A percentile compares a stretch with the other conserved stretches of the same genome.
These are phyloP conservation scores for Yponomeuta plumbellus DNA, from an alignment of 2,888 invertebrate species.

Conservation along the genomic window DNA sequence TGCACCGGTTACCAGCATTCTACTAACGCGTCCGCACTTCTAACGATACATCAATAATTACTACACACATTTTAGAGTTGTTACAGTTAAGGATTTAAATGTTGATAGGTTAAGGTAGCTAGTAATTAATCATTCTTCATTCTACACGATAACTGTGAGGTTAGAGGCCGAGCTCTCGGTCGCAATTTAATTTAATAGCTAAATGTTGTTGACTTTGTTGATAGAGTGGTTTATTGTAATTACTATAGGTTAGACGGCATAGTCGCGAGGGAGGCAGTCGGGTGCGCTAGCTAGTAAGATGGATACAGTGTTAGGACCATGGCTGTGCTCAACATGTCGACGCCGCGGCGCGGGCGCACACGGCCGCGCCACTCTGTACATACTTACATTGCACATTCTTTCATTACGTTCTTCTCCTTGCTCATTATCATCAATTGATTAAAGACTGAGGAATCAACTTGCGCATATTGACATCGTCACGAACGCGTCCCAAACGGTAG, in stretches of 20 bases:
- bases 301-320: slow-evolving; percentile 64
- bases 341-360: neutral
- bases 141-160: slow-evolving; percentile 27
- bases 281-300: slow-evolving; percentile 56
- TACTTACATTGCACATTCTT: slow-evolving; percentile 68
- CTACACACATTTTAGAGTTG: slow-evolving; percentile 31
- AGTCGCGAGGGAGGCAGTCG: slow-evolving; percentile 54
- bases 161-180: slow-evolving; percentile 35
- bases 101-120: slow-evolving; percentile 61
- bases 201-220: slow-evolving; percentile 75
- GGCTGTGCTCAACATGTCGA: slow-evolving; percentile 62
- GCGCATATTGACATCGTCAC: slow-evolving; percentile 73
- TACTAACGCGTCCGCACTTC: slow-evolving; percentile 25
- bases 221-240: slow-evolving; percentile 71
- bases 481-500: slow-evolving; percentile 62
- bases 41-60: slow-evolving; percentile 16
- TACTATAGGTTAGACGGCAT: slow-evolving; percentile 53
- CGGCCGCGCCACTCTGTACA: slow-evolving; percentile 52
- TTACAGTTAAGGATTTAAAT: slow-evolving; percentile 52
- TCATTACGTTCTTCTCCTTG: slow-evolving; percentile 71
- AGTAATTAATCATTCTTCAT: slow-evolving; percentile 48
- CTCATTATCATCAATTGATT: slow-evolving; percentile 76
- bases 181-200: slow-evolving; percentile 70
- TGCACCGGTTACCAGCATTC: neutral
- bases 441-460: slow-evolving; percentile 76